phyloP scores from a whole-genome alignment of 2,888 invertebrate species.

The Nasonia oneida region DNA sequence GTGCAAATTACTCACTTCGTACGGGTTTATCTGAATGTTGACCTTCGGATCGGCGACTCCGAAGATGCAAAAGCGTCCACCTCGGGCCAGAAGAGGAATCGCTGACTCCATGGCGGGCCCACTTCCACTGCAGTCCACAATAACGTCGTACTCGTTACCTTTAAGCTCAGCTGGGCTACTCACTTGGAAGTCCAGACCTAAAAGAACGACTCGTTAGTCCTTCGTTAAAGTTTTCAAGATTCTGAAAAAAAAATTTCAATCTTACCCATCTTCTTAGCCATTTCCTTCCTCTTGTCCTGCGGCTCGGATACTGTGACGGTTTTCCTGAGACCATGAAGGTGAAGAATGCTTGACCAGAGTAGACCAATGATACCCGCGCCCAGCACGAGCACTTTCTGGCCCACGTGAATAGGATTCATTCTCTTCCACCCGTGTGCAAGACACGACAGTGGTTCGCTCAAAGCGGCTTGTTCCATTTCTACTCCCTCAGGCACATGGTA shows the following conservation, averaged over 20 bases:
- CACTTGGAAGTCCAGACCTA: conserved; percentile 83
- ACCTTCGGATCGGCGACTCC: conserved; percentile 83
- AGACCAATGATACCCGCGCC: conserved; percentile 88
- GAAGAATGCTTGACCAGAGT: conserved; percentile 84
- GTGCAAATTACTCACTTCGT: conserved; percentile 67
- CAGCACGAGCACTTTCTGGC: conserved; percentile 83
- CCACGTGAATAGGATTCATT: conserved; percentile 83
- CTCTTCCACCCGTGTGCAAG: conserved; percentile 86
- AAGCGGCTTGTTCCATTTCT: conserved; percentile 80
- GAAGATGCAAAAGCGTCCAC: conserved; percentile 86
- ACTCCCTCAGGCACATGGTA: conserved; percentile 71
- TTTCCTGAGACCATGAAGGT: conserved; percentile 85
- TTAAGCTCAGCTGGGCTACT: conserved; percentile 82
- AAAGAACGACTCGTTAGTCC: conserved; percentile 64
- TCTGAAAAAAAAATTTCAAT: neutral
- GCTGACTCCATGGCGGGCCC: conserved; percentile 85
- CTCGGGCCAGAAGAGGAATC: conserved; percentile 81
- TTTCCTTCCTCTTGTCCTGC: conserved; percentile 77
- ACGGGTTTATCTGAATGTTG: conserved; percentile 77
- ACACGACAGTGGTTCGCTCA: conserved; percentile 87
- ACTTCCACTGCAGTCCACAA: conserved; percentile 88
- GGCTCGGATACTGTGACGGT: conserved; percentile 86
- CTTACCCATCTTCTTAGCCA: conserved; percentile 72
- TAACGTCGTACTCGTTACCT: conserved; percentile 82
- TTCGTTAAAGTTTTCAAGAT: neutral